Conservation (phyloP, 2,888 invertebrate genomes). For the Harpalus rufipes region DNA sequence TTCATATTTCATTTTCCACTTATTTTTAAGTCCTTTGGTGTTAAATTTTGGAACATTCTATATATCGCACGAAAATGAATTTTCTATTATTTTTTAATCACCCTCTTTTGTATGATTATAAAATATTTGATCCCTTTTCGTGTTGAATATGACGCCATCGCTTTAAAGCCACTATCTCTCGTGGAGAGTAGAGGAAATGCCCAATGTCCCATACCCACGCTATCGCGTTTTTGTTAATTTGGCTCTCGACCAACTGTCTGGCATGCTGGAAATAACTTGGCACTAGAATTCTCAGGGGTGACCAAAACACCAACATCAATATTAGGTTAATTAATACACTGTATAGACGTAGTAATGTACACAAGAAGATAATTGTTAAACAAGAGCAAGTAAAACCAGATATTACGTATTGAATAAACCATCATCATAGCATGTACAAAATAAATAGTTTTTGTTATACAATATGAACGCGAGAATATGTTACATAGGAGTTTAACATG, state of each 20-base stretch:
- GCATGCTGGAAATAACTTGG: constrained; percentile 15
- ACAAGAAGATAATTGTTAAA: not conserved
- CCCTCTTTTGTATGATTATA: too few relatives aligned
- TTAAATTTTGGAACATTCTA: too few relatives aligned
- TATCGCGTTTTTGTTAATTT: constrained; percentile 6
- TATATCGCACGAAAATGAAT: too few relatives aligned
- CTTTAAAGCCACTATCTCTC: not conserved
- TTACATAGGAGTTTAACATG: too few relatives aligned
- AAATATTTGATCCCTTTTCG: too few relatives aligned
- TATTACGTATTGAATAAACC: not conserved
- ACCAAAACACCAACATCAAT: not conserved
- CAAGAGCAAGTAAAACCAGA: not conserved
- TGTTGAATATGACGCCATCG: not conserved
- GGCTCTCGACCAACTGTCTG: not conserved
- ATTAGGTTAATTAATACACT: constrained; percentile 5
- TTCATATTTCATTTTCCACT: too few relatives aligned
- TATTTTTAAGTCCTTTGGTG: too few relatives aligned
- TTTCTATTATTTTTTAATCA: too few relatives aligned
- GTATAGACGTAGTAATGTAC: not conserved
- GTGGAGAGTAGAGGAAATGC: not conserved
- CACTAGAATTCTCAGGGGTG: not conserved
- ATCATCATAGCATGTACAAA: too few relatives aligned
- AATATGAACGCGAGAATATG: too few relatives aligned
- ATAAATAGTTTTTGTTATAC: too few relatives aligned
- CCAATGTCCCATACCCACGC: not conserved